phyloP scores from a whole-genome alignment of 1,140 invertebrate genomes.

The Proales similis region DNA sequence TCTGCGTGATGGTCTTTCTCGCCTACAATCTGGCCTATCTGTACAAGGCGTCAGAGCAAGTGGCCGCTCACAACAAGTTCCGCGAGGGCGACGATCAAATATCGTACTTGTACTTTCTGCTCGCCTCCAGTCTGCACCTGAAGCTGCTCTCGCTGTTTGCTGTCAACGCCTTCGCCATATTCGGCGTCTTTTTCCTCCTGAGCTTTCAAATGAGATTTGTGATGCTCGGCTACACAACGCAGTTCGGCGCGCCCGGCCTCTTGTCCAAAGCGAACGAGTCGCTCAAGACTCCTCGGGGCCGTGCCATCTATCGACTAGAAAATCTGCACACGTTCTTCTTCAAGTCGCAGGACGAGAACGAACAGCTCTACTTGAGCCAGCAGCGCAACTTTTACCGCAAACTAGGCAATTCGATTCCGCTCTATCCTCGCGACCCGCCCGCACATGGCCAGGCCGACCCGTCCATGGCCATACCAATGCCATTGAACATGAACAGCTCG shows the following conservation, averaged over 20 bases:
- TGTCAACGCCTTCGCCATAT: not conserved
- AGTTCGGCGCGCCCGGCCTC: constrained; percentile 1
- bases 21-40: not conserved
- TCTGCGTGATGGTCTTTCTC: not conserved
- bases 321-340: constrained; percentile 30
- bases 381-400: no score
- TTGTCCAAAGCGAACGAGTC: constrained; percentile 14
- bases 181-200: constrained; percentile 19
- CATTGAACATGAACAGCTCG: no score
- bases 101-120: constrained; percentile 7
- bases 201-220: constrained; percentile 30
- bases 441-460: no score
- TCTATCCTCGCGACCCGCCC: no score
- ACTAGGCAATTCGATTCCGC: no score
- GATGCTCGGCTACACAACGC: constrained; percentile 19
- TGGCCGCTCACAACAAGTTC: constrained; percentile 1
- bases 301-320: constrained; percentile 2
- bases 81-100: constrained; percentile 18
- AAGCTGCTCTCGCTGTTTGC: not conserved
- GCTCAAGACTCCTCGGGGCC: not conserved
- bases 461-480: no score
- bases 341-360: constrained; percentile 10
- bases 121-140: constrained; percentile 8
- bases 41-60: not conserved
- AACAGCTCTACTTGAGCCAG: constrained; percentile 23